Conservation (phyloP, 2,888 invertebrate species). For the Drosophila ezoana region DNA sequence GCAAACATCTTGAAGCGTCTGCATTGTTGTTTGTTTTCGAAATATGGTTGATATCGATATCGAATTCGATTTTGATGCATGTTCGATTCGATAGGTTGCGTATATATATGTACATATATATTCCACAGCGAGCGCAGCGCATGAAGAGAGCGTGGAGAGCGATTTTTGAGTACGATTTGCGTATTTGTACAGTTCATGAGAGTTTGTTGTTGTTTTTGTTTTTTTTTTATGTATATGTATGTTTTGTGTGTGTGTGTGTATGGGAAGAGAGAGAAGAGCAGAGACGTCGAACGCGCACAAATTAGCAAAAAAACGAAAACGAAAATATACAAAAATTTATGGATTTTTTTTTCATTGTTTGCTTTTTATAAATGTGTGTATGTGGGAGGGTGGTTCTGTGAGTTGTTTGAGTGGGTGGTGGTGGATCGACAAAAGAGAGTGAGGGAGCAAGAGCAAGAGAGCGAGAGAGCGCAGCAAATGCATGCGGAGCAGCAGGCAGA, state of each 20-base stretch:
- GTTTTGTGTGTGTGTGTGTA: slow-evolving; percentile 48
- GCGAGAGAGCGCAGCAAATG: slow-evolving; percentile 41
- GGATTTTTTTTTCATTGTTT: slow-evolving; percentile 52
- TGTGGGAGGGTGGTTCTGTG: slow-evolving; percentile 34
- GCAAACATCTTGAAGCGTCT: slow-evolving; percentile 85
- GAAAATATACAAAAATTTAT: slow-evolving; percentile 58
- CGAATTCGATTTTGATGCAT: slow-evolving; percentile 33
- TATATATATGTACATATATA: slow-evolving; percentile 38
- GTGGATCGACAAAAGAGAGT: slow-evolving; percentile 46
- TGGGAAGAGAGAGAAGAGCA: slow-evolving; percentile 76
- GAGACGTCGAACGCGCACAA: slow-evolving; percentile 76
- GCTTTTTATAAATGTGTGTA: slow-evolving; percentile 59
- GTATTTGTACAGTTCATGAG: slow-evolving; percentile 69
- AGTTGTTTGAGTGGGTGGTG: slow-evolving; percentile 36
- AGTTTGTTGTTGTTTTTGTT: slow-evolving; percentile 29
- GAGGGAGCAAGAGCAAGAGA: not conserved
- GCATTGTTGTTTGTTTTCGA: slow-evolving; percentile 48
- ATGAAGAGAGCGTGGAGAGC: slow-evolving; percentile 76
- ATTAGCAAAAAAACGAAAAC: slow-evolving; percentile 75
- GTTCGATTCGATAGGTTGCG: slow-evolving; percentile 41
- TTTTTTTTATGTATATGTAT: slow-evolving; percentile 27
- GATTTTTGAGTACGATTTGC: slow-evolving; percentile 58
- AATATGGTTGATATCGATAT: slow-evolving; percentile 30
- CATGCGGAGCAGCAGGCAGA: slow-evolving; percentile 55
- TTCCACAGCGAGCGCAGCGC: slow-evolving; percentile 78